Evolutionary conservation across 2,113 vertebrate genomes (phyloP), one percentile per base, ranked within the genome.

Genomic region (Semnopithecus entellus): DNA sequence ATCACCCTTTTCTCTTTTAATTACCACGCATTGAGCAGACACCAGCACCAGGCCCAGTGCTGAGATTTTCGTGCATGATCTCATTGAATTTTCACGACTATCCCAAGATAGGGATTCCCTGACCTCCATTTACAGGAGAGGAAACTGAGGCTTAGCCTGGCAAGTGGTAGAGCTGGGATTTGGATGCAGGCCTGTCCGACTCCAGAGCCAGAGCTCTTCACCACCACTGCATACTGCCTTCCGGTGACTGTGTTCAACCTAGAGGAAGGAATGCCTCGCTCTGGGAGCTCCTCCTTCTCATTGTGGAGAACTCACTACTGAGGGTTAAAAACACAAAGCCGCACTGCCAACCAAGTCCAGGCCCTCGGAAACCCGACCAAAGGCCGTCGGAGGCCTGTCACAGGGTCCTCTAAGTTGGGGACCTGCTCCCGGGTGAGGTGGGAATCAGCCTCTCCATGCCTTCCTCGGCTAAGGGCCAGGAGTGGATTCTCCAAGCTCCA

Each of bases 401-500:
- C 8, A 0, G 40, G 52, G 68, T 25, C 35, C 40, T 43, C 81
- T 52, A 61, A 78, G 20, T 43, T 30, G 72, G 30, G 79, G 35
- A 43, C 25, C 14, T 16, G 16, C 35, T 38, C 35, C 3, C 12
- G 5, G 55, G 2, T 12, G 38, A 68, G 27, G 32, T 5, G 20
- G 57, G 30, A 61, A 9, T 78, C 11, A 45, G 13, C 23, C 35
- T 22, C 79, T 80, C 70, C 3, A 57, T 0, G 0, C 59, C 48
- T 59, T 12, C 30, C 50, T 22, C 0, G 18, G 12, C 35, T 0
- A 1, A 17, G 30, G 30, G 27, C 25, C 30, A 18, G 35, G 23
- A 48, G 8, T 10, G 11, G 13, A 68, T 95, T 95, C 43, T 16
- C 23, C 40, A 20, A 59, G 88, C 38, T 4, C 76, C 32, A 50